A percentile compares a stretch with the other conserved stretches of the same genome.
Conservation (phyloP, 2,113 vertebrate species). For the Promerops cafer region DNA sequence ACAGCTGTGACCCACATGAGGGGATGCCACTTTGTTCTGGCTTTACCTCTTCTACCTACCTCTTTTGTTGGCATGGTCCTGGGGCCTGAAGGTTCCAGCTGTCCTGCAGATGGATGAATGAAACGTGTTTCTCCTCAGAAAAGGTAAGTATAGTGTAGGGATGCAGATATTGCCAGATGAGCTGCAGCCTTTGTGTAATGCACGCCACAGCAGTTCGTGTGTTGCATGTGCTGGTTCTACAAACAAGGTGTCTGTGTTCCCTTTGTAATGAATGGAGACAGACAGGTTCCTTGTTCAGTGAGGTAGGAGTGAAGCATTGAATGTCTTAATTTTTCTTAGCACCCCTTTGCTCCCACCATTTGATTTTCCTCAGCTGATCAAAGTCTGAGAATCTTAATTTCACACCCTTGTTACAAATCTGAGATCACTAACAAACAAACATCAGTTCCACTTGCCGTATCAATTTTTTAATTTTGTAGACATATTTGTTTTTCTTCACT, state of each 20-base stretch:
- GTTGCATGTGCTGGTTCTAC: neutral
- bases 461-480: neutral
- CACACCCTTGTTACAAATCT: neutral
- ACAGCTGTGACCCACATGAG: neutral
- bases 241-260: neutral
- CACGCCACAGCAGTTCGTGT: fast-evolving
- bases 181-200: neutral
- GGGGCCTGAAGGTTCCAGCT: neutral
- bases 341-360: neutral
- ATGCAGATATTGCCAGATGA: neutral
- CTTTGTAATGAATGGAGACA: neutral
- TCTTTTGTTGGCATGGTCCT: neutral
- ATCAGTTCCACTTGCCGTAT: neutral
- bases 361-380: neutral
- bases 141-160: too few relatives aligned
- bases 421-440: neutral
- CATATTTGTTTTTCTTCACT: neutral
- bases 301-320: neutral
- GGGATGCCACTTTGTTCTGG: neutral
- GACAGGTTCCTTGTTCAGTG: neutral
- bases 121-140: neutral
- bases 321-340: neutral
- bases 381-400: neutral
- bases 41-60: neutral
- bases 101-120: neutral